These are phyloP conservation scores for Dendronephthya gigantea DNA, from an alignment of 64 coral and sea anemone genomes.

Conservation along the genomic window DNA sequence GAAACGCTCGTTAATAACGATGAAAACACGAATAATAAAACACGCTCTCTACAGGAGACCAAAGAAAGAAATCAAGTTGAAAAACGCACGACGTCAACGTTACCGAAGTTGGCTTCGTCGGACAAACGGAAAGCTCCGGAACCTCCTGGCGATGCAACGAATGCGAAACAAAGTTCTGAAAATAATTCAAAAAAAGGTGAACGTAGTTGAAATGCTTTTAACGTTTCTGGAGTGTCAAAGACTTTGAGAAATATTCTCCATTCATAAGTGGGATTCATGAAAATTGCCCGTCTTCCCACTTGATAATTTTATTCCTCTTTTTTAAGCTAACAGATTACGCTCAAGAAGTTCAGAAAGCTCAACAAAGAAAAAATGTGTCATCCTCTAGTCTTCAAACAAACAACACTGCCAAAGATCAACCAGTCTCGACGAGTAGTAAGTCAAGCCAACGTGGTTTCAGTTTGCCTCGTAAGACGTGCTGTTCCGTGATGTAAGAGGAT, in stretches of 20 bases:
- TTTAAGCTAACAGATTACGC: not conserved
- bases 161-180: not conserved
- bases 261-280: too few species aligned
- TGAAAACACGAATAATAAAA: not conserved
- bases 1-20: not conserved
- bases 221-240: too few species aligned
- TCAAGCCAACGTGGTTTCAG: not conserved
- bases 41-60: not conserved
- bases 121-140: not conserved
- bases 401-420: not conserved
- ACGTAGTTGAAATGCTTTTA: not conserved
- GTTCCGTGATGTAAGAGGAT: not conserved
- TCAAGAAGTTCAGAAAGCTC: constrained; percentile 9
- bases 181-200: not conserved
- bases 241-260: too few species aligned
- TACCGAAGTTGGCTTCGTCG: not conserved
- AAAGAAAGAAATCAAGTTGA: not conserved
- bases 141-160: not conserved
- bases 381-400: not conserved
- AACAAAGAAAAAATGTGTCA: not conserved
- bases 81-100: not conserved
- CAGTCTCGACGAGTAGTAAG: not conserved
- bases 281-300: not conserved
- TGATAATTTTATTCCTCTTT: not conserved
- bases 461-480: not conserved